Evolutionary conservation across 2,113 vertebrate genomes (phyloP).

Genomic region (Crotalus helleri): DNA sequence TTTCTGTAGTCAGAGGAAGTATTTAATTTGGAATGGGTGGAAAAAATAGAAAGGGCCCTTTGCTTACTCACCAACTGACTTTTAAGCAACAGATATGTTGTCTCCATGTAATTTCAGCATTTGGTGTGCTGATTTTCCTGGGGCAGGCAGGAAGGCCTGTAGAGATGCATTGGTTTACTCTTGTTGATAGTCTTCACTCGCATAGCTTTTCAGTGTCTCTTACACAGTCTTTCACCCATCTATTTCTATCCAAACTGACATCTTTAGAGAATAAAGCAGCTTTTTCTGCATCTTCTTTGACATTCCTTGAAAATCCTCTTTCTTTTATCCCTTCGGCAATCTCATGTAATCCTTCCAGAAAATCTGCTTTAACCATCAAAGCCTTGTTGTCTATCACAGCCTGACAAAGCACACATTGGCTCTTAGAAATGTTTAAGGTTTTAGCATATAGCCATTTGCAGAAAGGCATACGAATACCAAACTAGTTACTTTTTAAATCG

Average conservation of each 20-base stretch:
- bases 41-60: neutral
- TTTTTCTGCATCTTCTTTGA: neutral
- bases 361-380: neutral
- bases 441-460: slow-evolving; percentile 12
- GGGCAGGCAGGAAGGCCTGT: neutral
- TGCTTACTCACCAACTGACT: neutral
- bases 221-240: neutral
- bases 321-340: neutral
- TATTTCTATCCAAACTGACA: neutral
- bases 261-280: neutral
- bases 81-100: neutral
- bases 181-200: neutral
- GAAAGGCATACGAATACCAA: neutral
- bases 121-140: neutral
- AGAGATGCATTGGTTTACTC: neutral
- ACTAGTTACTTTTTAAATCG: neutral
- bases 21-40: neutral
- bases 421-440: neutral
- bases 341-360: neutral
- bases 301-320: neutral
- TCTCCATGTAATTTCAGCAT: neutral
- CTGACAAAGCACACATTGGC: neutral
- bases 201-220: neutral
- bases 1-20: neutral
- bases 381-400: neutral